Evolutionary conservation across 1,140 invertebrate species (phyloP).

Genomic region (Neoseiulus cucumeris): DNA sequence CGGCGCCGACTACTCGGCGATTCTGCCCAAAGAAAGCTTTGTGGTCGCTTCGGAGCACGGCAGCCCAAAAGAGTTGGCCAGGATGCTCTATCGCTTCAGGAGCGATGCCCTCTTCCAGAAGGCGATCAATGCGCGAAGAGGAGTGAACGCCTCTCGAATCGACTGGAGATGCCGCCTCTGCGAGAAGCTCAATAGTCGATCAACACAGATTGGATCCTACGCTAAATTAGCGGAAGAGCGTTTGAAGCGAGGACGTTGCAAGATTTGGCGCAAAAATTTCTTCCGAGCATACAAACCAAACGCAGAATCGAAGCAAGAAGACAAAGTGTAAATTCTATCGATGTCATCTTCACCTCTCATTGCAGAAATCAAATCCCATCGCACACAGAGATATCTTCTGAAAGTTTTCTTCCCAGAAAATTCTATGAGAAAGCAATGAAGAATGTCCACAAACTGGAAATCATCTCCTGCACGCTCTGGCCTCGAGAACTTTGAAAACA

Average conservation of each 20-base stretch:
- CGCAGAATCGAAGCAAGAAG: no score
- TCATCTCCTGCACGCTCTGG: no score
- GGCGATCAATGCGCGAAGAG: not conserved
- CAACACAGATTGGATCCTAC: not conserved
- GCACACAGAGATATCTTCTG: no score
- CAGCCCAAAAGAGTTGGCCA: conserved; percentile 17
- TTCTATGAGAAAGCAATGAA: no score
- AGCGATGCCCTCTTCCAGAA: not conserved
- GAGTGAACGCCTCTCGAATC: not conserved
- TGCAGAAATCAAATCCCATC: no score
- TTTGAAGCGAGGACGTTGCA: not conserved
- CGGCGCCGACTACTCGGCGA: conserved; percentile 17
- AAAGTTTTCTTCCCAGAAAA: no score
- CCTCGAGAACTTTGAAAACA: no score
- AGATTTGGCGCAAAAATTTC: not conserved
- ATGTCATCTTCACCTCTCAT: no score
- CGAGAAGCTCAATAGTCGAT: not conserved
- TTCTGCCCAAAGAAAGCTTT: conserved; percentile 19
- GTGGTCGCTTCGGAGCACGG: conserved; percentile 18
- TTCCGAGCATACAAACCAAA: not conserved
- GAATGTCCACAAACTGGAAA: no score
- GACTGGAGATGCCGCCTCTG: not conserved
- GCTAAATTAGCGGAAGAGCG: not conserved
- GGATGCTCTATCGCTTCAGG: not conserved
- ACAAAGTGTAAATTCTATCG: no score